Percentiles rank a stretch among this genome's conserved stretches.
Conservation (phyloP, 2,113 vertebrate species). For the Cochlearius cochlearius region DNA sequence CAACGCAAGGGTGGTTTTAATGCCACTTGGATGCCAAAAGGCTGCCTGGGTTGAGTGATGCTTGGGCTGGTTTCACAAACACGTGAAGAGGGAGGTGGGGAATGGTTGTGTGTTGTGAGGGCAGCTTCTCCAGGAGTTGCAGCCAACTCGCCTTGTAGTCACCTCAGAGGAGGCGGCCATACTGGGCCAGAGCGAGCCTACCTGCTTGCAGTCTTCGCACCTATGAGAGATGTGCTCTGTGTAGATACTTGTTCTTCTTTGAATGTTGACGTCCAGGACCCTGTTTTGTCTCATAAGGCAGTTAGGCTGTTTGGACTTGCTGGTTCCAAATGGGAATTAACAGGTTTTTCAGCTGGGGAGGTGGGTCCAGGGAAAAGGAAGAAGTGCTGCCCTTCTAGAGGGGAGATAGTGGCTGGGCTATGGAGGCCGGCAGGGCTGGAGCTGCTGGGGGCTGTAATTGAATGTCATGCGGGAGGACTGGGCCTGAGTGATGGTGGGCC, state of each 20-base stretch:
- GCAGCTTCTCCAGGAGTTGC: neutral
- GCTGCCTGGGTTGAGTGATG: neutral
- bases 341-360: neutral
- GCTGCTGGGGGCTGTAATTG: neutral
- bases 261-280: neutral
- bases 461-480: neutral
- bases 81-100: neutral
- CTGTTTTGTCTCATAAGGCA: neutral
- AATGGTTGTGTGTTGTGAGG: neutral
- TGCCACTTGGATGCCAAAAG: neutral
- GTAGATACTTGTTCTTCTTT: neutral
- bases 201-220: neutral
- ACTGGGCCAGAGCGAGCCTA: neutral
- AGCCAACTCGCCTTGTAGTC: neutral
- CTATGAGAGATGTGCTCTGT: neutral
- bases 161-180: fast-evolving
- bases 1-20: neutral
- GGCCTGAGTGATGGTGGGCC: neutral
- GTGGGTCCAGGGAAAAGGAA: neutral
- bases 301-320: neutral
- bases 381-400: neutral
- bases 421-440: neutral
- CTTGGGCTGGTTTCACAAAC: neutral
- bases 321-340: neutral
- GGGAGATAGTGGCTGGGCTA: neutral